Base-by-base conservation (phyloP, 2,113 vertebrate species). In the Phyllostomus discolor region DNA sequence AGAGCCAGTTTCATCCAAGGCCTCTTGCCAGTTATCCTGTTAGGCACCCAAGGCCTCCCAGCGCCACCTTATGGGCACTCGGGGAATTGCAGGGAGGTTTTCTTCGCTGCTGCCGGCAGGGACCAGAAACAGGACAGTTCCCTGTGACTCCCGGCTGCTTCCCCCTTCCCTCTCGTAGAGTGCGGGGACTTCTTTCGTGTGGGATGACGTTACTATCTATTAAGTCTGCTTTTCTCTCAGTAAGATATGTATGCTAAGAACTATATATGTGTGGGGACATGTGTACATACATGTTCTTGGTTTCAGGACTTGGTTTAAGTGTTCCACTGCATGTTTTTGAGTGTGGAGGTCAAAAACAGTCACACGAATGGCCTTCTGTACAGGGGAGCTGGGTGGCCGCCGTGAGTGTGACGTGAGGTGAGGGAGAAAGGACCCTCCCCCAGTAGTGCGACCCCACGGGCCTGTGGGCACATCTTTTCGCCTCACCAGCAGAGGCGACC, bases 51-150 rank as follows among this genome's bases (percentile, higher is more conserved):
- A 93, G 95, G 89, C 79, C 50, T 84, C 38, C 14, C 9, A 67
- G 0, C 96, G 97, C 97, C 97, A 98, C 90, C 97, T 86, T 81
- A 48, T 91, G 97, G 97, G 89, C 86, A 93, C 7, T 67, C 24
- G 2, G 64, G 85, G 66, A 95, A 95, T 89, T 95, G 48, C 93
- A 96, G 46, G n/a, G 33, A 52, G 31, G 46, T 80, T 96, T 81
- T 88, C 7, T 50, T 91, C 70, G 24, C 48, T 28, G 38, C 0
- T 79, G 2, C 2, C 33, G 22, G 35, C 15, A 7, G 1, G 28
- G 22, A 9, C 8, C 33, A 66, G 82, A 92, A 96, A 64, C 16
- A 0, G 43, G 50, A 69, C n/a, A 82, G 9, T 79, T 79, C 15
- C 72, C 38, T 93, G 15, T 66, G 17, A 75, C 41, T 4, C 41